Percentiles rank a stretch among this genome's conserved stretches.
phyloP scores from a whole-genome alignment of 2,113 vertebrate genomes.

The Desmodus rotundus region DNA sequence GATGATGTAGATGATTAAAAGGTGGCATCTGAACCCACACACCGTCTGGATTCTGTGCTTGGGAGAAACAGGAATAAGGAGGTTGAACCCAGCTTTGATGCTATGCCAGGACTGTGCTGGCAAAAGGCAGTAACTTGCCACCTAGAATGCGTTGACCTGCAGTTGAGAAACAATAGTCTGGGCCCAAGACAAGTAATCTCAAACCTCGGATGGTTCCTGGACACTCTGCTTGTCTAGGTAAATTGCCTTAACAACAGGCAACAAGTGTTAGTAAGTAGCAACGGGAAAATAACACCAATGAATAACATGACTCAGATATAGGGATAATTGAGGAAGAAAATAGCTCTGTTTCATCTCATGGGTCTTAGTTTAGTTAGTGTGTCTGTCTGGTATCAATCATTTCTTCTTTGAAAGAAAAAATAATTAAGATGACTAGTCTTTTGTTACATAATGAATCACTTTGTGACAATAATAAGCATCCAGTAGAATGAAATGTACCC shows the following conservation, averaged over 20 bases:
- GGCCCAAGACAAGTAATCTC: neutral
- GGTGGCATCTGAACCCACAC: neutral
- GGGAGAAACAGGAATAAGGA: neutral
- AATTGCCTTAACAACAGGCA: neutral
- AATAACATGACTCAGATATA: neutral
- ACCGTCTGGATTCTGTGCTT: neutral
- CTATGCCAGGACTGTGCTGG: neutral
- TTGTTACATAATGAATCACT: neutral
- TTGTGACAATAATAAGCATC: neutral
- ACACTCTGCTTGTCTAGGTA: neutral
- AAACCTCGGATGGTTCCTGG: neutral
- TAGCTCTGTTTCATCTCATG: neutral
- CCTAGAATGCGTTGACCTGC: neutral
- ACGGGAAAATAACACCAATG: neutral
- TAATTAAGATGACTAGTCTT: neutral
- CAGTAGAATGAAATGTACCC: neutral
- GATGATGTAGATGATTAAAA: neutral
- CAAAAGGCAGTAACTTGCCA: neutral
- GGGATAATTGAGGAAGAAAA: neutral
- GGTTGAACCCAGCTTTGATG: neutral
- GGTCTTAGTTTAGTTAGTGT: neutral
- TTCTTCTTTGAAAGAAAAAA: neutral
- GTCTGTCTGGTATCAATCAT: neutral
- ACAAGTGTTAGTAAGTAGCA: neutral
- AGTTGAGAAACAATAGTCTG: neutral